Evolutionary conservation across 1,140 invertebrate genomes (phyloP).

Genomic region (Cydia amplana): DNA sequence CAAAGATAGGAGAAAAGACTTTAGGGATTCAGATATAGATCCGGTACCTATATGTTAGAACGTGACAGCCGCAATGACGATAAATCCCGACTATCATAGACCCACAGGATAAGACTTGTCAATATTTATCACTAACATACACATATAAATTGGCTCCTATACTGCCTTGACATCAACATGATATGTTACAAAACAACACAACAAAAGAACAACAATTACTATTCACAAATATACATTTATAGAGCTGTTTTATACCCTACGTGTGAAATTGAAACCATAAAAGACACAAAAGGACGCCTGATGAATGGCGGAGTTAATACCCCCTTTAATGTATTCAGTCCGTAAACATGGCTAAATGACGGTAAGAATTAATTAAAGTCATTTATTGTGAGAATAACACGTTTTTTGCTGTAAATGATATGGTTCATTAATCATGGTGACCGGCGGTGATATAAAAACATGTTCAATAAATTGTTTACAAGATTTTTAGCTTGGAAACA

Average conservation of each 20-base stretch:
- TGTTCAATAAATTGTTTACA: too few species aligned
- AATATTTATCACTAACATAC: background rate
- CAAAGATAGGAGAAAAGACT: too few species aligned
- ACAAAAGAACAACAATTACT: background rate
- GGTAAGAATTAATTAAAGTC: background rate
- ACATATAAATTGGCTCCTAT: background rate
- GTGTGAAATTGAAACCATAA: conserved; percentile 2
- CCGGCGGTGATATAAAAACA: too few species aligned
- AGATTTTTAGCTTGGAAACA: too few species aligned
- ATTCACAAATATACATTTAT: background rate
- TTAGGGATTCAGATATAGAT: too few species aligned
- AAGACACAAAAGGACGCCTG: background rate
- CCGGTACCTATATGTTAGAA: too few species aligned
- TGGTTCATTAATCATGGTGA: background rate
- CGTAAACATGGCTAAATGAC: background rate
- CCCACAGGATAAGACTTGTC: too few species aligned
- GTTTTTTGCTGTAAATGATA: background rate
- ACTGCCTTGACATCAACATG: background rate
- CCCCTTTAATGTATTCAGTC: background rate
- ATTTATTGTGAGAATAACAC: background rate
- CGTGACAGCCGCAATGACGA: too few species aligned
- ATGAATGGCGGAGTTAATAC: background rate
- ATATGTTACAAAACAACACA: background rate
- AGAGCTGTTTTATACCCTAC: background rate
- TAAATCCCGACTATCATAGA: too few species aligned